Conservation (phyloP, 2,797 vertebrate genomes). For the Acrossocheilus fasciatus region DNA sequence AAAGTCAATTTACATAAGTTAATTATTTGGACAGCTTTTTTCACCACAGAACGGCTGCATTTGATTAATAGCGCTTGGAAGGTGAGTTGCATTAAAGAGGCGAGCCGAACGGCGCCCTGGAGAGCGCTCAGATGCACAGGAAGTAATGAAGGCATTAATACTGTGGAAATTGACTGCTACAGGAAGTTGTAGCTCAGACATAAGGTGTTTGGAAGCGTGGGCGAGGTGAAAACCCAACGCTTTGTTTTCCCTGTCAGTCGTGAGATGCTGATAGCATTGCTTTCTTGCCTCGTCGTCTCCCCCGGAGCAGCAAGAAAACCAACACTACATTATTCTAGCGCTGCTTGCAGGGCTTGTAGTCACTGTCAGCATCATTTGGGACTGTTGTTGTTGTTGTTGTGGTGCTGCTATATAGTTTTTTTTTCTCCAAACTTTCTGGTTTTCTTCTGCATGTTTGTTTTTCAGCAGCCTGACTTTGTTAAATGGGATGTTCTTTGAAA, state of each 20-base stretch:
- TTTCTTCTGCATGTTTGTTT: conserved; percentile 49
- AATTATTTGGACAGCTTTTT: conserved; percentile 74
- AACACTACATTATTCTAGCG: conserved; percentile 46
- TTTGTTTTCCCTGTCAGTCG: conserved; percentile 45
- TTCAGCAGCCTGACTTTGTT: conserved; percentile 43
- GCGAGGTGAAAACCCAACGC: conserved; percentile 36
- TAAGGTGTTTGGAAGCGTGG: conserved; percentile 27
- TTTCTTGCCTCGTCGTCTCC: not conserved
- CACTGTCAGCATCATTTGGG: conserved; percentile 43
- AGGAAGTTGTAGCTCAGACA: conserved; percentile 20
- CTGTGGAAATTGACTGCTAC: conserved; percentile 23
- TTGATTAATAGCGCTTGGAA: conserved; percentile 40
- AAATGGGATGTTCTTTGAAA: conserved; percentile 9
- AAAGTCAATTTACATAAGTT: conserved; percentile 76
- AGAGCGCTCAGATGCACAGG: conserved; percentile 8
- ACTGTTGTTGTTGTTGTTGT: not conserved
- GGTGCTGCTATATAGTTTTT: not conserved
- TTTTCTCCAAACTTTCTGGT: conserved; percentile 13
- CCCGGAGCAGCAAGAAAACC: conserved; percentile 25
- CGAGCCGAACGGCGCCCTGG: not conserved
- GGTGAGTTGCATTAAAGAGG: conserved; percentile 8
- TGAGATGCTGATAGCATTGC: conserved; percentile 34
- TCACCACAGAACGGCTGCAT: conserved; percentile 46
- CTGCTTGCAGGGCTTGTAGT: conserved; percentile 16
- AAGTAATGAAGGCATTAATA: conserved; percentile 39